A percentile compares a stretch with the other conserved stretches of the same genome.
Evolutionary conservation across 1,140 invertebrate species (phyloP).

Genomic region (Ostrea edulis): DNA sequence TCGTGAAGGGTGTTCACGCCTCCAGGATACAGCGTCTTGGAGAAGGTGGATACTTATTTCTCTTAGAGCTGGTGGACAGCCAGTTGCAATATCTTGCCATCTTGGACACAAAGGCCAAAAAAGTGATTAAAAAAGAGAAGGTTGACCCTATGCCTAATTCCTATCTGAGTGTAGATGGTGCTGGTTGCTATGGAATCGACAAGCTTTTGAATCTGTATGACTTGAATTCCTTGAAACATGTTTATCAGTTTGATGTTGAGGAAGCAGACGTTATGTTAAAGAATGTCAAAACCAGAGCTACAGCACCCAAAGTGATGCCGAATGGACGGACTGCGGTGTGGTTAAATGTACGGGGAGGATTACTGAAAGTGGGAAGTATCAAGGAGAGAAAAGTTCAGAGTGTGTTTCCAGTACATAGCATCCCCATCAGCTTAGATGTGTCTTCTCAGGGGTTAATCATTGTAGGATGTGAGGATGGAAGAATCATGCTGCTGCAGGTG

Average conservation of each 20-base stretch:
- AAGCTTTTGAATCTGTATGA: conserved; percentile 52
- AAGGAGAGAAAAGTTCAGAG: conserved; percentile 44
- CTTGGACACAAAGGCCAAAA: background rate
- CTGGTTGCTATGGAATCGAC: conserved; percentile 59
- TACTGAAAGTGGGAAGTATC: conserved; percentile 59
- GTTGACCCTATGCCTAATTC: background rate
- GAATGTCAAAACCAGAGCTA: conserved; percentile 36
- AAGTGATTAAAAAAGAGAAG: conserved; percentile 17
- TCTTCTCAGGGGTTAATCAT: conserved; percentile 55
- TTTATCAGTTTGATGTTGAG: conserved; percentile 62
- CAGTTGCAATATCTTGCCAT: background rate
- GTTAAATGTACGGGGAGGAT: conserved; percentile 42
- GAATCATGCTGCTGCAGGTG: conserved; percentile 65
- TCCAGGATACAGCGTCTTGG: conserved; percentile 25
- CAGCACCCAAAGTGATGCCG: conserved; percentile 49
- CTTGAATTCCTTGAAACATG: conserved; percentile 44
- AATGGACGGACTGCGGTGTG: conserved; percentile 57
- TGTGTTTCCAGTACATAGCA: conserved; percentile 63
- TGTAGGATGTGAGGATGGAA: conserved; percentile 65
- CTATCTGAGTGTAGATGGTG: conserved; percentile 38
- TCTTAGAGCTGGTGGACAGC: background rate
- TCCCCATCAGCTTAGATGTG: conserved; percentile 58
- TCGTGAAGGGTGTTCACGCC: background rate
- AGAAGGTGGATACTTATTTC: background rate
- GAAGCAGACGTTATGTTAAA: conserved; percentile 34